Conservation (phyloP, 2,888 invertebrate species). For the Leucania comma region DNA sequence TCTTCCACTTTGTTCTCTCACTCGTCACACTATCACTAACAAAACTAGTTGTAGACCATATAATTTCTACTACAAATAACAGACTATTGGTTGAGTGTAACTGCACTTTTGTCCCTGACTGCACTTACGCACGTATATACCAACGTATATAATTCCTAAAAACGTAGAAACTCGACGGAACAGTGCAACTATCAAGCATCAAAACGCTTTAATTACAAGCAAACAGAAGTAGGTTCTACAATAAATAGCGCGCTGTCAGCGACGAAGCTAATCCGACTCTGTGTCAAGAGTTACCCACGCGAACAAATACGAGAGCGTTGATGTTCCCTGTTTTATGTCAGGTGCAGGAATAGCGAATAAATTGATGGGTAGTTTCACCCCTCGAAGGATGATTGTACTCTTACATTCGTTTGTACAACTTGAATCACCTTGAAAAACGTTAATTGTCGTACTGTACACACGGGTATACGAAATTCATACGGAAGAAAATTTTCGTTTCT, state of each 20-base stretch:
- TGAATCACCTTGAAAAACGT: too few species aligned
- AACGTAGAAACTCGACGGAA: not conserved
- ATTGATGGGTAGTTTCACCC: not conserved
- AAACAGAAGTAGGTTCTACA: constrained; percentile 48
- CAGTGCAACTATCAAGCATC: constrained; percentile 21
- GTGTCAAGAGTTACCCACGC: constrained; percentile 49
- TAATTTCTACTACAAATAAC: too few species aligned
- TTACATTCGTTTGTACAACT: too few species aligned
- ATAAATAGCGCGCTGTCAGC: constrained; percentile 57
- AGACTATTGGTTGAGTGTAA: too few species aligned
- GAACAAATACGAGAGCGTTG: constrained; percentile 45
- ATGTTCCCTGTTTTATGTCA: not conserved
- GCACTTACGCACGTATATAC: not conserved
- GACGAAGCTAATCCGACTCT: constrained; percentile 54
- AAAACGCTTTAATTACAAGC: constrained; percentile 48
- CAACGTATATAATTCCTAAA: not conserved
- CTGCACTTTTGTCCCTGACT: too few species aligned
- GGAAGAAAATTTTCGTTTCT: too few species aligned
- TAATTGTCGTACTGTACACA: too few species aligned
- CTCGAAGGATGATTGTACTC: too few species aligned
- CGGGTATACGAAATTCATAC: too few species aligned
- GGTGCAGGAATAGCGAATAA: not conserved
- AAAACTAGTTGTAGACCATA: too few species aligned
- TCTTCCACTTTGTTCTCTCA: too few species aligned
- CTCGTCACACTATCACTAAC: too few species aligned